phyloP scores from a whole-genome alignment of 2,888 invertebrate species.

The Tachina fera region DNA sequence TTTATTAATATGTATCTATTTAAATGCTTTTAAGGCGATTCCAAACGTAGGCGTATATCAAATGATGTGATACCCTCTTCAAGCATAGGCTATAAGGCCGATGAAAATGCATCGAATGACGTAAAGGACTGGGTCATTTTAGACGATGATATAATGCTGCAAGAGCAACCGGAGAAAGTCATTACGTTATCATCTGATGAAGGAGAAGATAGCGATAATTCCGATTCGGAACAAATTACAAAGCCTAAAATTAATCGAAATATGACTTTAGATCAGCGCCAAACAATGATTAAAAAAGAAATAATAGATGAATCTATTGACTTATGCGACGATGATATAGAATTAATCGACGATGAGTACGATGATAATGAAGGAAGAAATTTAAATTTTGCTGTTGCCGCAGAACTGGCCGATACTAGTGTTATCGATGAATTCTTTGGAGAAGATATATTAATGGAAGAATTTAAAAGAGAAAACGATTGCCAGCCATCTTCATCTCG shows the following conservation, averaged over 20 bases:
- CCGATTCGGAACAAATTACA: slow-evolving; percentile 29
- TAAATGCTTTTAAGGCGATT: slow-evolving; percentile 61
- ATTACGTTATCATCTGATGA: slow-evolving; percentile 77
- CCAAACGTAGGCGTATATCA: slow-evolving; percentile 76
- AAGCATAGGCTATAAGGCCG: slow-evolving; percentile 44
- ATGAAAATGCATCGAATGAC: slow-evolving; percentile 67
- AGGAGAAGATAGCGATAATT: slow-evolving; percentile 67
- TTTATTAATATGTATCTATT: neutral
- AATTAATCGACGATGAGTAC: slow-evolving; percentile 79
- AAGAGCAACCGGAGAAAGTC: slow-evolving; percentile 70
- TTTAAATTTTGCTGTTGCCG: slow-evolving; percentile 73
- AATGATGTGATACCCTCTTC: slow-evolving; percentile 7
- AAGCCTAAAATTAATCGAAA: slow-evolving; percentile 62
- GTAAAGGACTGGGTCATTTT: slow-evolving; percentile 74
- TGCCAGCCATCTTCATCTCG: slow-evolving; percentile 76
- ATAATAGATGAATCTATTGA: slow-evolving; percentile 77
- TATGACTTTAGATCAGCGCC: slow-evolving; percentile 76
- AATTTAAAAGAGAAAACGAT: slow-evolving; percentile 80
- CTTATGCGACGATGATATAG: slow-evolving; percentile 77
- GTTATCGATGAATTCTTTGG: slow-evolving; percentile 81
- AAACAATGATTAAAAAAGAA: slow-evolving; percentile 79
- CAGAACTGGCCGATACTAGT: slow-evolving; percentile 78
- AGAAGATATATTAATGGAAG: slow-evolving; percentile 78
- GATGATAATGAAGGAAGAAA: slow-evolving; percentile 75
- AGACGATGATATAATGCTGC: slow-evolving; percentile 79